phyloP scores from a whole-genome alignment of 2,797 vertebrate species.

The Centropyge bicolor region DNA sequence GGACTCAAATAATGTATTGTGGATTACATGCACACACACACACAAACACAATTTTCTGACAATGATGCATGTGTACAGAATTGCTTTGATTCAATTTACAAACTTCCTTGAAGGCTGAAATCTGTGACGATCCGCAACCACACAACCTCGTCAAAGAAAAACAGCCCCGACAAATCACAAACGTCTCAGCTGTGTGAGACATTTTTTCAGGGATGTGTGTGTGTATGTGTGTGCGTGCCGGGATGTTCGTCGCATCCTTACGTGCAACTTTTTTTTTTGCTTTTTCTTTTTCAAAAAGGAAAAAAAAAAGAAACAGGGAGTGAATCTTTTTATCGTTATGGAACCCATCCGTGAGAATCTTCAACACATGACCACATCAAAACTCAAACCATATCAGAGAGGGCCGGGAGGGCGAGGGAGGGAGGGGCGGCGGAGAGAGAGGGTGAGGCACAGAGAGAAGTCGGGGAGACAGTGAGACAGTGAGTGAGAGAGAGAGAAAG shows the following conservation, averaged over 20 bases:
- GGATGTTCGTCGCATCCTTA: slow-evolving; percentile 47
- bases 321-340: slow-evolving; percentile 79
- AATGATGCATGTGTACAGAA: slow-evolving; percentile 62
- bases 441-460: slow-evolving; percentile 35
- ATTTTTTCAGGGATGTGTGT: slow-evolving; percentile 26
- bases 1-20: slow-evolving; percentile 18
- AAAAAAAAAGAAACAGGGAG: slow-evolving; percentile 38
- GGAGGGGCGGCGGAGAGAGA: slow-evolving; percentile 19
- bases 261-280: slow-evolving; percentile 45
- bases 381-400: slow-evolving; percentile 80
- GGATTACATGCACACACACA: slow-evolving; percentile 25
- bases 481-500: slow-evolving; percentile 10
- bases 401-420: slow-evolving; percentile 18
- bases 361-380: slow-evolving; percentile 77
- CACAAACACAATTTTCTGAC: slow-evolving; percentile 36
- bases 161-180: slow-evolving; percentile 73
- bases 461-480: slow-evolving; percentile 1
- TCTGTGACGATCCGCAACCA: slow-evolving; percentile 61
- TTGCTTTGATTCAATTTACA: slow-evolving; percentile 70
- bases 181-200: slow-evolving; percentile 65
- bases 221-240: background rate
- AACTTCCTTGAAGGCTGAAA: slow-evolving; percentile 68
- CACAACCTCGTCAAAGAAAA: slow-evolving; percentile 73
- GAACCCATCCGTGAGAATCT: slow-evolving; percentile 81
- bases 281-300: background rate